Base-by-base conservation (phyloP, 2,888 invertebrate genomes). In the Sepioteuthis lessoniana region DNA sequence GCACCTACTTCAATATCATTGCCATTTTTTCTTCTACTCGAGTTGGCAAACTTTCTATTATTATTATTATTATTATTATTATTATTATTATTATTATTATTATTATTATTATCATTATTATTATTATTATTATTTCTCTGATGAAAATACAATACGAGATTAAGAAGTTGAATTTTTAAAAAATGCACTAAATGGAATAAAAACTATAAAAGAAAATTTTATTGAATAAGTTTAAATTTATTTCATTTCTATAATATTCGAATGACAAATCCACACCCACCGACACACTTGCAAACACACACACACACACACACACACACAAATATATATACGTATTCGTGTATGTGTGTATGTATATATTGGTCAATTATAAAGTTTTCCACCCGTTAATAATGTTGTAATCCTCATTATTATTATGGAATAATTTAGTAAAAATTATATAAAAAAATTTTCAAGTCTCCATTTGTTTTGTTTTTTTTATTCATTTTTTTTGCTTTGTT, bases 21-120 rank as follows among this genome's bases (percentile, higher is more conserved):
- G 37, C 3, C 37, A 90, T 35, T 0, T 16, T 90, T 90, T 4
- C 5, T 35, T 21, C 25, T 35, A 35, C 37, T 35, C 35, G 13
- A 35, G 37, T 90, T 21, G 37, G 35, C 37, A 42, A 5, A 5
- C 42, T 42, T 42, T 42, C 42, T 90, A 21, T 90, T 90, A 31
- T 31, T n/a, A 90, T 90, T 90, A 90, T 90, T 90, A 35, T n/a
- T 35, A 90, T 35, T 90, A 90, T n/a, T 90, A 90, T 90, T 37
- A 90, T 90, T 90, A 90, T 90, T 90, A 90, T 90, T 90, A 90
- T 90, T 90, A 90, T 90, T 91, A 91, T 91, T 91, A 38, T 91
- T 91, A 91, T 91, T 91, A 91, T 91, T 91, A 91, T 91, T 91
- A 91, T 91, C 21, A 91, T 91, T 37, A 91, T 91, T 37, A 91